Evolutionary conservation across 2,888 invertebrate species (phyloP).

Genomic region (Erpobdella octoculata): DNA sequence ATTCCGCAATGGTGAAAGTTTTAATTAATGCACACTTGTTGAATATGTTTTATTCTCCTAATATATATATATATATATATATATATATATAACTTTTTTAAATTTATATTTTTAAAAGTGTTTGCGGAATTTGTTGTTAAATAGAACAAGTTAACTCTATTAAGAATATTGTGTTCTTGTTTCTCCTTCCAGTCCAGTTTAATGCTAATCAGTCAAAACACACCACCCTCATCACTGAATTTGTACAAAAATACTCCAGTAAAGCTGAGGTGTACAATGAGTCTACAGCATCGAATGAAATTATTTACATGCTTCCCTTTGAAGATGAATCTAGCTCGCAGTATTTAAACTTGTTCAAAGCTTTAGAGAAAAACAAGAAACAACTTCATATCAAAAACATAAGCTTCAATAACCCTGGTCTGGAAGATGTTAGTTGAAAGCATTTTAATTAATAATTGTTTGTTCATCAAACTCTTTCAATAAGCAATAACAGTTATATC

Average conservation of each 20-base stretch:
- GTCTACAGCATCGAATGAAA: neutral
- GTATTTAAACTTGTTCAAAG: neutral
- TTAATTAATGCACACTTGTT: too few relatives aligned
- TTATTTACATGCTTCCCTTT: conserved; percentile 7
- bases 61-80: too few relatives aligned
- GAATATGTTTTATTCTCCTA: too few relatives aligned
- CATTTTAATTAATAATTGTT: neutral
- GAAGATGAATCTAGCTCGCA: neutral
- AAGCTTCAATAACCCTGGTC: neutral
- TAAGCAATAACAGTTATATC: neutral
- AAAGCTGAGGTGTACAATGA: neutral
- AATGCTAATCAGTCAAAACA: neutral
- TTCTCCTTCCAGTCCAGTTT: neutral
- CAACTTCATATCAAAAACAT: neutral
- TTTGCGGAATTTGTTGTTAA: too few relatives aligned
- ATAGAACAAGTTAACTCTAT: too few relatives aligned
- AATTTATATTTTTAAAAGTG: too few relatives aligned
- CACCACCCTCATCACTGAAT: neutral
- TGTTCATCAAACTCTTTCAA: neutral
- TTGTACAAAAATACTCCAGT: neutral
- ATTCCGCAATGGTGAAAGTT: too few relatives aligned
- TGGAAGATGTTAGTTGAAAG: conserved; percentile 12
- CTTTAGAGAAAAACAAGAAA: neutral
- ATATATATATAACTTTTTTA: too few relatives aligned
- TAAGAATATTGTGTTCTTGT: too few relatives aligned